Base-by-base conservation (phyloP, 1,140 invertebrate genomes). In the Pseudomyrmex gracilis region DNA sequence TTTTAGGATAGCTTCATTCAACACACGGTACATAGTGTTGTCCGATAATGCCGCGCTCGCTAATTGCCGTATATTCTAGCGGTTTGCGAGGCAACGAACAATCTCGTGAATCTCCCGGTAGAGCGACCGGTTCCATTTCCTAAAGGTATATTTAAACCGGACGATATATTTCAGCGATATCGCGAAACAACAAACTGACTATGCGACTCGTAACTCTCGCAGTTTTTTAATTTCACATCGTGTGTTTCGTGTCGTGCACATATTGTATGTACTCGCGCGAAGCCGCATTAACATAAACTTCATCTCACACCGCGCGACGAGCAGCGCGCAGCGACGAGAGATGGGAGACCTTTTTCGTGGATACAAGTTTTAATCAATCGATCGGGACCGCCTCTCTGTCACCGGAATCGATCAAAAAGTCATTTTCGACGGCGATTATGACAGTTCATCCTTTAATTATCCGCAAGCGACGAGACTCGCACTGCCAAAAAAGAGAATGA, bases 1-100 rank as follows among this genome's bases (percentile, higher is more conserved):
- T 15, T 45, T 22, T 17, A 78, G 49, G 24, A 85, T 20, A 83
- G 71, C 53, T 86, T 86, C 74, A 73, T 82, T 63, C 82, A 70
- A 71, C 67, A 61, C 24, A 61, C 24, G 53, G 58, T 73, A 51
- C 71, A 34, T 53, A 67, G 60, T 34, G 34, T 80, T 66, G 68
- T 82, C 47, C 57, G 67, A 77, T 86, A 86, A 73, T 82, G 73
- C 82, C 55, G 49, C n/a, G 83, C 51, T 71, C 45, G 66, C 60
- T 86, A 86, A 86, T 86, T 86, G 77, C 64, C 73, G 22, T 80
- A 34, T 34, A 51, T 53, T 53, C 58, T 51, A 71, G 64, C 83
- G 80, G 67, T 66, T 80, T 73, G 45, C 60, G 49, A 53, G 24
- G 49, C 67, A 66, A 55, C 67, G 73, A 55, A 86, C 55, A 76